Evolutionary conservation across 1,140 invertebrate genomes (phyloP).

Genomic region (Chymomyza costata): DNA sequence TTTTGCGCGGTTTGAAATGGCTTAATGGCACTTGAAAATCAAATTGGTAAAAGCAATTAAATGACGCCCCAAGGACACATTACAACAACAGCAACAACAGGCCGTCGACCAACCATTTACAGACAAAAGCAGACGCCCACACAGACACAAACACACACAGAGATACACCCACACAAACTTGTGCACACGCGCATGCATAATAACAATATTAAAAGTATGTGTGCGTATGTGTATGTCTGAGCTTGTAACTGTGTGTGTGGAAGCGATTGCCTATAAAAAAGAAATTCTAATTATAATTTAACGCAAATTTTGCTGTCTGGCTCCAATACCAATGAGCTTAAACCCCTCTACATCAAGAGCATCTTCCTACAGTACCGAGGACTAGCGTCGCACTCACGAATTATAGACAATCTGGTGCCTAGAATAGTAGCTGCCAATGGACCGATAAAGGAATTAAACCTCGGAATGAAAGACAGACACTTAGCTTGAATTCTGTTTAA

Average conservation of each 20-base stretch:
- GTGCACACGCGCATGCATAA: conserved; percentile 2
- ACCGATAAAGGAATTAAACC: too few species aligned
- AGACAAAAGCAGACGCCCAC: conserved; percentile 25
- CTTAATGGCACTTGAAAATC: conserved; percentile 75
- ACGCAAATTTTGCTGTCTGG: conserved; percentile 64
- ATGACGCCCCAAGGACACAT: conserved; percentile 75
- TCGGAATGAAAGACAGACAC: too few species aligned
- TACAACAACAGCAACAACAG: conserved; percentile 54
- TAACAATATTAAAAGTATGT: background rate
- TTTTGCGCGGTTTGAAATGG: conserved; percentile 7
- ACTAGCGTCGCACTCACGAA: background rate
- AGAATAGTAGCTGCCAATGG: too few species aligned
- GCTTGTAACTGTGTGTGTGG: background rate
- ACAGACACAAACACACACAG: conserved; percentile 22
- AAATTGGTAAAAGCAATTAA: conserved; percentile 75
- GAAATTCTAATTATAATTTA: conserved; percentile 74
- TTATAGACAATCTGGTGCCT: too few species aligned
- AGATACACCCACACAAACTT: background rate
- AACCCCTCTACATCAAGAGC: background rate
- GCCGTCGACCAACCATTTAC: too few species aligned
- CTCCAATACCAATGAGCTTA: conserved; percentile 11
- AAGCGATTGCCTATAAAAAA: conserved; percentile 67
- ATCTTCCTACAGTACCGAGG: background rate
- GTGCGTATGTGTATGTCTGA: background rate
- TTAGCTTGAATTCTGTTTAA: too few species aligned